A percentile compares a stretch with the other conserved stretches of the same genome.
Evolutionary conservation across 2,888 invertebrate genomes (phyloP).

Genomic region (Watsonalla cultraria): DNA sequence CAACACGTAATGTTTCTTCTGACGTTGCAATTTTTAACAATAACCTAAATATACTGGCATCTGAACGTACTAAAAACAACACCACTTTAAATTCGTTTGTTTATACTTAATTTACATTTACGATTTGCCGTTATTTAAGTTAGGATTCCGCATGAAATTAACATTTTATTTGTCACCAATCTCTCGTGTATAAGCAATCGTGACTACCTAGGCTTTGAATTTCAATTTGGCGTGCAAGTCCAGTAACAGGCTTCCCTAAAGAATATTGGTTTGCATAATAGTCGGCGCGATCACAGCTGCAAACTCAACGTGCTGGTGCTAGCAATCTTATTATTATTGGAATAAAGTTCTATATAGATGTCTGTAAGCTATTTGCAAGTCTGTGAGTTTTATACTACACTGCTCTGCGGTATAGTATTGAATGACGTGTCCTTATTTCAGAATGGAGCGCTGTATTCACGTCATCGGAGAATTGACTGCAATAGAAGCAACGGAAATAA

Average conservation of each 20-base stretch:
- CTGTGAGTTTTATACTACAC: slow-evolving; percentile 24
- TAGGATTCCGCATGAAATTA: too few species aligned
- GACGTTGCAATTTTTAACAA: slow-evolving; percentile 6
- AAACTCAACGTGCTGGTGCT: slow-evolving; percentile 10
- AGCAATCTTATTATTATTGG: slow-evolving; percentile 15
- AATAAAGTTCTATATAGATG: slow-evolving; percentile 27
- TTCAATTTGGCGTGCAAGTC: slow-evolving; percentile 15
- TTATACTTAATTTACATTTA: neutral
- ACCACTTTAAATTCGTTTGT: too few species aligned
- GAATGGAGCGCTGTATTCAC: slow-evolving; percentile 33
- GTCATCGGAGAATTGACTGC: slow-evolving; percentile 33
- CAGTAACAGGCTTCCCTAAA: slow-evolving; percentile 19
- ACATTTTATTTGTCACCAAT: neutral
- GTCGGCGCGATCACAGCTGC: slow-evolving; percentile 21
- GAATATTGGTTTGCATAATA: slow-evolving; percentile 33
- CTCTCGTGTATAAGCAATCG: neutral
- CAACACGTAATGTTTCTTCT: slow-evolving; percentile 27
- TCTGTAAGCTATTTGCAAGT: slow-evolving; percentile 9
- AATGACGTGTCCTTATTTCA: slow-evolving; percentile 64
- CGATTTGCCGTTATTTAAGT: neutral
- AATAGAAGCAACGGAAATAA: slow-evolving; percentile 21
- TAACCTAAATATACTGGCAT: slow-evolving; percentile 4
- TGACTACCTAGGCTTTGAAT: too few species aligned
- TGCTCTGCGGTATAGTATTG: slow-evolving; percentile 48
- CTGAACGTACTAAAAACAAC: neutral